Base-by-base conservation (phyloP, 2,888 invertebrate genomes). In the Trachelus stipa region DNA sequence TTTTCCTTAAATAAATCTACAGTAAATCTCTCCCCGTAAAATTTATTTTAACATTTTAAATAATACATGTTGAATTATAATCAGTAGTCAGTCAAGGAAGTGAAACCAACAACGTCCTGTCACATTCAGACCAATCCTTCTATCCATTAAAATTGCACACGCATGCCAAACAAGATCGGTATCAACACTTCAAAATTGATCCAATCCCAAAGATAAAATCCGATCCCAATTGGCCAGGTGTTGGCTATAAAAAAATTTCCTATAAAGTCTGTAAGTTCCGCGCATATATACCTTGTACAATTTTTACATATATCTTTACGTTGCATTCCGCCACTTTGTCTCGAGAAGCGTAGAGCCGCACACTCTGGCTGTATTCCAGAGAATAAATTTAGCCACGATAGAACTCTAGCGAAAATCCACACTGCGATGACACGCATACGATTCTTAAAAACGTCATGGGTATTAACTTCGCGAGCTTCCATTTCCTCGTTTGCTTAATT, bases 371-470 rank as follows among this genome's bases (percentile, higher is more conserved):
- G 33, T 71, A 71, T 31, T 71, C 71, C 71, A 71, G 23, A 34
- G 31, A 71, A 71, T 71, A 71, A 71, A 71, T 71, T 71, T 71
- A 71, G 71, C 12, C 31, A 56, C 56, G 56, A 56, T 56, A 56
- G 23, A 56, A 56, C 56, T 56, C 56, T 56, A 56, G 56, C 23
- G 56, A 56, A 56, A 56, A 56, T 56, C 56, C 56, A 56, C 56
- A 56, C 56, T 23, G 23, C 56, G 56, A 56, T 56, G 56, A 9
- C 56, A 56, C 56, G 56, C 56, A 56, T 56, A 56, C 56, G 56
- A 56, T 56, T 56, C 56, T 56, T 56, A 56, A 56, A 56, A 56
- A 56, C 23, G 2, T 23, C 23, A 56, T 56, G 23, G 56, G 23
- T 23, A 23, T 56, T 56, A 56, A 56, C 56, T 23, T 56, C 56